These are phyloP conservation scores for Protomyctophum bolini DNA, from an alignment of 2,113 vertebrate genomes.

Conservation along the genomic window DNA sequence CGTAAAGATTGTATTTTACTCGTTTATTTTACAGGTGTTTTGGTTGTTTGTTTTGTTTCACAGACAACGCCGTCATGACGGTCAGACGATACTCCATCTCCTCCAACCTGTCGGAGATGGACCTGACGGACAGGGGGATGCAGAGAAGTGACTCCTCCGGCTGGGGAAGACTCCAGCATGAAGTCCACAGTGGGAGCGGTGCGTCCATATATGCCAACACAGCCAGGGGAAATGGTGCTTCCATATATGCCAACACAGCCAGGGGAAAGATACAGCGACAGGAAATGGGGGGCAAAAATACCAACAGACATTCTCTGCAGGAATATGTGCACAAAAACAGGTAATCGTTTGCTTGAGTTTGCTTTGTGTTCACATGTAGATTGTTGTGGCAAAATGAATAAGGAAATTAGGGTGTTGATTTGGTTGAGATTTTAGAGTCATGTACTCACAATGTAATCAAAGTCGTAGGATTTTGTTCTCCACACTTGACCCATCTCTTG, in stretches of 20 bases:
- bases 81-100: slow-evolving; percentile 87
- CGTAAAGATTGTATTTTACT: not conserved
- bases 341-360: slow-evolving; percentile 60
- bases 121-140: slow-evolving; percentile 23
- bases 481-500: no score
- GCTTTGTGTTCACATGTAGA: no score
- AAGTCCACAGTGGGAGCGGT: slow-evolving; percentile 32
- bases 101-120: slow-evolving; percentile 61
- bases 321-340: slow-evolving; percentile 81
- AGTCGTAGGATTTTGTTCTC: no score
- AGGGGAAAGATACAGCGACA: not conserved
- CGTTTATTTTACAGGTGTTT: not conserved
- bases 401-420: no score
- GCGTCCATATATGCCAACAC: slow-evolving; percentile 16
- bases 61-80: slow-evolving; percentile 89
- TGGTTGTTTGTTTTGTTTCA: slow-evolving; percentile 41
- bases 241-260: not conserved
- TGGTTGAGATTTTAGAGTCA: no score
- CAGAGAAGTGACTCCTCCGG: slow-evolving; percentile 32
- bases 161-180: slow-evolving; percentile 66
- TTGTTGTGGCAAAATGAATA: no score
- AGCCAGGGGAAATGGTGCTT: not conserved
- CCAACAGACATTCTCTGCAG: slow-evolving; percentile 74
- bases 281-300: slow-evolving; percentile 47
- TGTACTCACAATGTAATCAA: no score